A percentile compares a stretch with the other conserved stretches of the same genome.
Evolutionary conservation across 2,888 invertebrate species (phyloP).

Genomic region (Epistrophe eligans): DNA sequence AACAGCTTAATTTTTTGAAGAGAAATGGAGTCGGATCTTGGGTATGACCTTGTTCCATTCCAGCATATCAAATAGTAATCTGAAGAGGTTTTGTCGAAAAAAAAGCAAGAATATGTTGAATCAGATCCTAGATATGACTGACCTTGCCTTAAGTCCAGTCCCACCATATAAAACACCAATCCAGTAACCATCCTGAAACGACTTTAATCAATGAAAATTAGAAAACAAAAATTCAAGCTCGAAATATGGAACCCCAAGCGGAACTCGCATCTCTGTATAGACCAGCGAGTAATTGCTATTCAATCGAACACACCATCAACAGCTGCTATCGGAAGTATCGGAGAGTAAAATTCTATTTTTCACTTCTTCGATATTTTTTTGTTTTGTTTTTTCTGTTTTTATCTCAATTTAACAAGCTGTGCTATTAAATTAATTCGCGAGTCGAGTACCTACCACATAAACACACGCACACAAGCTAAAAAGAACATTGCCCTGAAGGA

Average conservation of each 20-base stretch:
- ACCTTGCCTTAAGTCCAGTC: background rate
- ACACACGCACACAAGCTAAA: background rate
- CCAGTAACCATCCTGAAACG: conserved; percentile 11
- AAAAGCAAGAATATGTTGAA: background rate
- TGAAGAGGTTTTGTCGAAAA: no score
- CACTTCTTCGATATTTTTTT: background rate
- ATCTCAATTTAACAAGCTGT: conserved; percentile 63
- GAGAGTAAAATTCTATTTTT: conserved; percentile 57
- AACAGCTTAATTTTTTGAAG: no score
- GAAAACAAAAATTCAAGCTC: conserved; percentile 8
- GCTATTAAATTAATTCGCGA: conserved; percentile 70
- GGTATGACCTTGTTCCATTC: no score
- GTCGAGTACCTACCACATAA: conserved; percentile 10
- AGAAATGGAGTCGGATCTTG: no score
- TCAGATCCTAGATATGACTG: background rate
- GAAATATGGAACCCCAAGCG: conserved; percentile 1
- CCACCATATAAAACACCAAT: background rate
- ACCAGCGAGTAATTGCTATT: conserved; percentile 65
- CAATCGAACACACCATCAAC: conserved; percentile 72
- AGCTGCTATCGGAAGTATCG: conserved; percentile 48
- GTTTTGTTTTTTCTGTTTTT: conserved; percentile 1
- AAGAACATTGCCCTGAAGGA: conserved; percentile 38
- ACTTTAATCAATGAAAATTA: conserved; percentile 65
- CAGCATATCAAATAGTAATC: no score
- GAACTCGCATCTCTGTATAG: background rate